Evolutionary conservation across 2,113 vertebrate genomes (phyloP).

Genomic region (Apaloderma vittatum): DNA sequence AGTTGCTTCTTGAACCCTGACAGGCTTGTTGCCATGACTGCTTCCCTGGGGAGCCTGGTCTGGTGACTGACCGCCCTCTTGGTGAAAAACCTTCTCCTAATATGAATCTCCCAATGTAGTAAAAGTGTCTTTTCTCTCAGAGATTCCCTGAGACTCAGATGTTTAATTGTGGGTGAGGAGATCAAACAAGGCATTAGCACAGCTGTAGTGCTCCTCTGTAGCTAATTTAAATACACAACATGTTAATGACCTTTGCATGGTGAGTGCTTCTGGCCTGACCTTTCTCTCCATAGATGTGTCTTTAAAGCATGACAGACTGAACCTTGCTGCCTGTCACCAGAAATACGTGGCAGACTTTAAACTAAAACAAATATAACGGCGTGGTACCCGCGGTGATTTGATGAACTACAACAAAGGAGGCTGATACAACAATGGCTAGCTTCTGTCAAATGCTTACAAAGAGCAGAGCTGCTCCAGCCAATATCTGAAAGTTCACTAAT

Average conservation of each 20-base stretch:
- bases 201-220: neutral
- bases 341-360: neutral
- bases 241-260: neutral
- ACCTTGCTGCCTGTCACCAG: neutral
- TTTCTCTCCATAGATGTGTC: neutral
- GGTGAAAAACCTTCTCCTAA: neutral
- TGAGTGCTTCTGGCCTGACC: neutral
- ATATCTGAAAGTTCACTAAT: slow-evolving; percentile 39
- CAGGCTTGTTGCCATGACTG: neutral
- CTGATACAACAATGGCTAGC: neutral
- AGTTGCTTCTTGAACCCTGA: neutral
- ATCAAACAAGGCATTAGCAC: neutral
- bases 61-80: accelerated
- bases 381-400: neutral
- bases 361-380: neutral
- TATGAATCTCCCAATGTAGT: neutral
- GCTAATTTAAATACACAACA: neutral
- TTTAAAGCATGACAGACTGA: neutral
- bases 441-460: neutral
- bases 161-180: neutral
- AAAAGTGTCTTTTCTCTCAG: neutral
- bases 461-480: neutral
- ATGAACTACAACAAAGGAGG: neutral
- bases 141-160: neutral
- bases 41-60: neutral